phyloP scores from a whole-genome alignment of 2,113 vertebrate species.

The Archilochus colubris region DNA sequence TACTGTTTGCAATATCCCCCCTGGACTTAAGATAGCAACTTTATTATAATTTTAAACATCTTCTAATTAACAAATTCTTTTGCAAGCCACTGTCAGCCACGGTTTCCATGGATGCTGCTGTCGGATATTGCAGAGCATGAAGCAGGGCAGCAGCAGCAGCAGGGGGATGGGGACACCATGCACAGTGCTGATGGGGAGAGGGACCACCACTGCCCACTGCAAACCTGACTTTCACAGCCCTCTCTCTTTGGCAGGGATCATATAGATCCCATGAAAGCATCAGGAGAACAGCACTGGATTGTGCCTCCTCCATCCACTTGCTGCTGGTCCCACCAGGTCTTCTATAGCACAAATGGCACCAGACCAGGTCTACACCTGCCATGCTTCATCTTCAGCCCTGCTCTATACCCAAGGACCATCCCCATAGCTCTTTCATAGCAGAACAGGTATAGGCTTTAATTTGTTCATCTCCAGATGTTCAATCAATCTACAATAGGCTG shows the following conservation, averaged over 20 bases:
- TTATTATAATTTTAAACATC: constrained; percentile 30
- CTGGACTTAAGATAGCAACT: constrained; percentile 18
- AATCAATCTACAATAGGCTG: not conserved
- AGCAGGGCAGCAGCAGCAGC: not conserved
- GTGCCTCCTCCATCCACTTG: not conserved
- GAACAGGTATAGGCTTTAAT: not conserved
- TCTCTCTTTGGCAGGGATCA: not conserved
- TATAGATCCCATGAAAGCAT: not conserved
- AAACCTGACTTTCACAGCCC: not conserved
- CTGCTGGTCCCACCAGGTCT: not conserved
- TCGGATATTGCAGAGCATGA: not conserved
- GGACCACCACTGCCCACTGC: fast-evolving
- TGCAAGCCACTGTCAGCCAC: not conserved
- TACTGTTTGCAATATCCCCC: not conserved
- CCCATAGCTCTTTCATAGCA: not conserved
- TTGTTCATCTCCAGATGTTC: not conserved
- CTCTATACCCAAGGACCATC: not conserved
- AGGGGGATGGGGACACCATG: not conserved
- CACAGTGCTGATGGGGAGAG: not conserved
- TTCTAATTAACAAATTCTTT: constrained; percentile 49
- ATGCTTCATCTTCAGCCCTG: fast-evolving
- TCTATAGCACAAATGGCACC: fast-evolving
- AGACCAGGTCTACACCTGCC: not conserved
- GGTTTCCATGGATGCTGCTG: constrained; percentile 48
- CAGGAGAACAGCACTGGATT: fast-evolving